Evolutionary conservation across 2,888 invertebrate genomes (phyloP).

Genomic region (Homarus gammarus): DNA sequence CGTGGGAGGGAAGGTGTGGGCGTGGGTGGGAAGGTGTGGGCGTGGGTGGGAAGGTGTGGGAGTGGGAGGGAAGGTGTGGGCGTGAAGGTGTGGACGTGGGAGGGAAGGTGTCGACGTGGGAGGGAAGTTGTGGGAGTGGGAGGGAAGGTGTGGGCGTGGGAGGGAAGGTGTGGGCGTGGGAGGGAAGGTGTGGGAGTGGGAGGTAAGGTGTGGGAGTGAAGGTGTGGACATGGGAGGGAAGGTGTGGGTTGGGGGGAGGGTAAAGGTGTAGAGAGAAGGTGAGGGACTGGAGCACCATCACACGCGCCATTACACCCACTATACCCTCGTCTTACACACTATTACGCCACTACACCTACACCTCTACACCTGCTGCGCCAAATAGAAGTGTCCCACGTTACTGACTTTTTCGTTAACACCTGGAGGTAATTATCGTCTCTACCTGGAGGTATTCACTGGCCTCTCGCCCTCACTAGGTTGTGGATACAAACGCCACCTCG

Average conservation of each 20-base stretch:
- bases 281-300: too few species aligned
- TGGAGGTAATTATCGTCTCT: too few species aligned
- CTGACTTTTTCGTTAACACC: too few species aligned
- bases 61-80: background rate
- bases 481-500: slow-evolving; percentile 40
- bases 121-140: slow-evolving; percentile 1
- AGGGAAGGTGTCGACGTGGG: too few species aligned
- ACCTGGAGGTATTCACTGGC: background rate
- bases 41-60: background rate
- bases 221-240: too few species aligned
- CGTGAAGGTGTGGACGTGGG: background rate
- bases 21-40: too few species aligned
- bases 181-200: too few species aligned
- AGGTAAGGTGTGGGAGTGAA: background rate
- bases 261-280: background rate
- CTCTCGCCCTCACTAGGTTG: slow-evolving; percentile 18
- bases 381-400: too few species aligned
- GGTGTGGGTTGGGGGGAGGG: background rate
- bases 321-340: too few species aligned
- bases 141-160: background rate
- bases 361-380: too few species aligned
- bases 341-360: too few species aligned
- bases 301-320: too few species aligned
- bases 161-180: background rate
- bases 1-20: background rate